Percentiles rank a stretch among this genome's conserved stretches.
Conservation (phyloP, 2,797 vertebrate genomes). For the Hirundo rustica region DNA sequence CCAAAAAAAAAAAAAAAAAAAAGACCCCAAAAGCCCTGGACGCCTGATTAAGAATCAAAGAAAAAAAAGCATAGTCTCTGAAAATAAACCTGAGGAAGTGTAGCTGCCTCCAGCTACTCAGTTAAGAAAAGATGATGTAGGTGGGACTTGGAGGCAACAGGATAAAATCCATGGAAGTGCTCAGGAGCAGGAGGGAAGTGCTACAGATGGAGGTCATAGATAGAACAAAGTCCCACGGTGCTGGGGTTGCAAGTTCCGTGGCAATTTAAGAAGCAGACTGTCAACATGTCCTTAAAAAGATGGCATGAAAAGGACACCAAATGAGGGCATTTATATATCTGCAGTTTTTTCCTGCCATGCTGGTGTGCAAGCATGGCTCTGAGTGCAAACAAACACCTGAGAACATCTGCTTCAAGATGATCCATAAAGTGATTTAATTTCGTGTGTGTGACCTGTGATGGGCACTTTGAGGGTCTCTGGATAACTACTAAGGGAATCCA, state of each 20-base stretch:
- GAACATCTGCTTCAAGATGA: not conserved
- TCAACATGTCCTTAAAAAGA: not conserved
- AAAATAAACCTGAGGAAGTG: constrained; percentile 1
- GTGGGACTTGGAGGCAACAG: not conserved
- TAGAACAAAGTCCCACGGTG: not conserved
- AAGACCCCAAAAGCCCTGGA: not conserved
- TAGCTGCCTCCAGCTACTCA: not conserved
- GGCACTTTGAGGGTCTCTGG: not conserved
- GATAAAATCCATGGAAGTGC: not conserved
- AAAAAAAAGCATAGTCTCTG: not conserved
- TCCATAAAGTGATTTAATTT: not conserved
- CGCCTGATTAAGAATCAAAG: not conserved
- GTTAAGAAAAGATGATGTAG: not conserved
- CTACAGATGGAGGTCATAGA: not conserved
- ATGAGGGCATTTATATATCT: not conserved
- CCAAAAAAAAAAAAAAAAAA: not conserved
- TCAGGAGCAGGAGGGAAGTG: not conserved
- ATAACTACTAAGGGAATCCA: not conserved
- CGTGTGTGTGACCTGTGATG: not conserved
- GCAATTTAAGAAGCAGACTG: not conserved
- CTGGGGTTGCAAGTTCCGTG: not conserved
- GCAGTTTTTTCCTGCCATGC: not conserved
- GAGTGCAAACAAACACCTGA: not conserved
- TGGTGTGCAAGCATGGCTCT: not conserved
- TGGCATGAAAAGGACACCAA: not conserved